These are phyloP conservation scores for Leptogaster cylindrica DNA, from an alignment of 2,888 invertebrate genomes.

Conservation along the genomic window DNA sequence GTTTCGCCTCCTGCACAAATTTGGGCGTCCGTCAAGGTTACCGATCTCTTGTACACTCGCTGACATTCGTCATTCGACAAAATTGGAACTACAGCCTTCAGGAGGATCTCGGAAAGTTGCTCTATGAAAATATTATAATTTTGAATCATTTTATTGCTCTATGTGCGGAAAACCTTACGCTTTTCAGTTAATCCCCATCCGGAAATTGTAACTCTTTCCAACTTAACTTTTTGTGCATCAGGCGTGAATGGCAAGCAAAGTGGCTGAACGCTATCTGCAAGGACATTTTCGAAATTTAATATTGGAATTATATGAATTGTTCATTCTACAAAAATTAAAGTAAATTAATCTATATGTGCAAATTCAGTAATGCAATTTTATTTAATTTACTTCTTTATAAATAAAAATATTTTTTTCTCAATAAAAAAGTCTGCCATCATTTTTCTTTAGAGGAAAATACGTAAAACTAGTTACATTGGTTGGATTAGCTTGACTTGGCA, in stretches of 20 bases:
- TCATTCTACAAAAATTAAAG: no score
- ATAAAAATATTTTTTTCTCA: no score
- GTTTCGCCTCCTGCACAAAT: constrained; percentile 65
- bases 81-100: constrained; percentile 59
- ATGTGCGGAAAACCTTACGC: constrained; percentile 41
- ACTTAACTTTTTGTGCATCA: constrained; percentile 56
- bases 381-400: no score
- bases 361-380: no score
- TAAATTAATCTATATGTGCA: no score
- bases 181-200: constrained; percentile 63
- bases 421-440: no score
- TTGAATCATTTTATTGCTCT: no score
- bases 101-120: constrained; percentile 43
- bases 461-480: no score
- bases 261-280: constrained; percentile 60
- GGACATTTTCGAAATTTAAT: no score
- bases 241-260: constrained; percentile 64
- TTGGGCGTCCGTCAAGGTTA: constrained; percentile 59
- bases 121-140: constrained; percentile 8
- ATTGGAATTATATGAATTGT: no score
- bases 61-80: constrained; percentile 56
- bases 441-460: no score
- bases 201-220: constrained; percentile 52
- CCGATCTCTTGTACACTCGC: constrained; percentile 50
- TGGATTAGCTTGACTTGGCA: no score